A percentile compares a stretch with the other conserved stretches of the same genome.
Evolutionary conservation across 2,113 vertebrate genomes (phyloP).

Genomic region (Boulengeromyrus knoepffleri): DNA sequence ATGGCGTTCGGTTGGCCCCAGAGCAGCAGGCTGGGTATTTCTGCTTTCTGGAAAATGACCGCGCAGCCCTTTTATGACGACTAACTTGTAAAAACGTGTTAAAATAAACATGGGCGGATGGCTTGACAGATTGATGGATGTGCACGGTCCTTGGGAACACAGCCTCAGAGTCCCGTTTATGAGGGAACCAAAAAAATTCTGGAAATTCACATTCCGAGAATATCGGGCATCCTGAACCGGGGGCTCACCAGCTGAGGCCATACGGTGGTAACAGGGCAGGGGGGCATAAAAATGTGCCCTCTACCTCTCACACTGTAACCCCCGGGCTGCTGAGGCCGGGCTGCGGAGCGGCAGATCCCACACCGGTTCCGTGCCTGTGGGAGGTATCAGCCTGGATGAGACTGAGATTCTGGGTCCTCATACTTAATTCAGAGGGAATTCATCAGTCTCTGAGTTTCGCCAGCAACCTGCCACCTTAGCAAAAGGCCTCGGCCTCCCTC

Average conservation of each 20-base stretch:
- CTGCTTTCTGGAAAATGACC: background rate
- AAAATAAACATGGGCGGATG: background rate
- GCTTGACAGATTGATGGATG: background rate
- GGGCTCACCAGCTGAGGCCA: background rate
- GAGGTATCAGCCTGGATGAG: background rate
- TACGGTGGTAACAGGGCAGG: background rate
- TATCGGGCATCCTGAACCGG: background rate
- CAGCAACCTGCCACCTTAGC: background rate
- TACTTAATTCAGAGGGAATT: background rate
- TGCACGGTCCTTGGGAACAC: background rate
- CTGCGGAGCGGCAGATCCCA: background rate
- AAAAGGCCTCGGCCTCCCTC: background rate
- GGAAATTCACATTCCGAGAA: background rate
- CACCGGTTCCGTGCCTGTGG: background rate
- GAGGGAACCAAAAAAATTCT: background rate
- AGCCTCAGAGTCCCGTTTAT: background rate
- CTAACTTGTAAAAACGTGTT: background rate
- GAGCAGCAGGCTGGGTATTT: background rate
- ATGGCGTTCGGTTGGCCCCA: background rate
- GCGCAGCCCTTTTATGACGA: background rate
- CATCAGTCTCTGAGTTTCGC: background rate
- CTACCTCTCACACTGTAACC: background rate
- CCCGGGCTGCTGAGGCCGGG: background rate
- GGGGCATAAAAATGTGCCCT: background rate
- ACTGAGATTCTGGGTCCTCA: background rate